Base-by-base conservation (phyloP, 2,888 invertebrate species). In the Lepidocyrtoides sp. region DNA sequence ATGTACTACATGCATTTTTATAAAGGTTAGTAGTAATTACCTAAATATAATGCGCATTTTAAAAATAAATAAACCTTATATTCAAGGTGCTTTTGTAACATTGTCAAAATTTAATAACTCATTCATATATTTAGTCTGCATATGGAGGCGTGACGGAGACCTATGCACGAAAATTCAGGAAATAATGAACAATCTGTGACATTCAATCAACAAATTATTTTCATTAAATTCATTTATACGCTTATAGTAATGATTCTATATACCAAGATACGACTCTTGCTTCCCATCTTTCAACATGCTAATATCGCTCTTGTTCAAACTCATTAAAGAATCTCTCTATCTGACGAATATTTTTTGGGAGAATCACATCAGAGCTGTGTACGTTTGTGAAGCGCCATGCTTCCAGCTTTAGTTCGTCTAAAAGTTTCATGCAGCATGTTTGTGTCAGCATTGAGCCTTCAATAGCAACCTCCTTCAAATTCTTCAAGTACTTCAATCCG, bases 361-460 rank as follows among this genome's bases (percentile, higher is more conserved):
- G 88, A 10, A 88, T 79, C 2, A 88, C 32, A 41, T 88, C 88
- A 3, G 66, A n/a, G 26, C 54, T 81, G 81, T 88, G 88, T 12
- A 81, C 75, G 23, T 88, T 79, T 5, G 69, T 66, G 26, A 88
- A 88, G 0, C 88, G 48, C 88, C 88, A 88, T 0, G 88, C 88
- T 36, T 88, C 88, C 41, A 88, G 69, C 4, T 88, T 81, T 0
- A 88, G 81, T 29, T 88, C 81, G 2, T 88, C 88, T 8, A 88
- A 7, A 0, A 88, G 23, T 20, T 81, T 88, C 3, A 69, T 23
- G 14, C 88, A 88, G 77, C 88, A 88, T 2, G 79, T 41, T n/a
- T 79, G 88, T 0, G 88, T 88, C 10, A 88, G 32, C 87, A 88
- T 81, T 8, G 81, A 88, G 8, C 88, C 88, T 54, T 88, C 88